phyloP scores from a whole-genome alignment of 2,113 vertebrate species.

The Zosterops japonicus region DNA sequence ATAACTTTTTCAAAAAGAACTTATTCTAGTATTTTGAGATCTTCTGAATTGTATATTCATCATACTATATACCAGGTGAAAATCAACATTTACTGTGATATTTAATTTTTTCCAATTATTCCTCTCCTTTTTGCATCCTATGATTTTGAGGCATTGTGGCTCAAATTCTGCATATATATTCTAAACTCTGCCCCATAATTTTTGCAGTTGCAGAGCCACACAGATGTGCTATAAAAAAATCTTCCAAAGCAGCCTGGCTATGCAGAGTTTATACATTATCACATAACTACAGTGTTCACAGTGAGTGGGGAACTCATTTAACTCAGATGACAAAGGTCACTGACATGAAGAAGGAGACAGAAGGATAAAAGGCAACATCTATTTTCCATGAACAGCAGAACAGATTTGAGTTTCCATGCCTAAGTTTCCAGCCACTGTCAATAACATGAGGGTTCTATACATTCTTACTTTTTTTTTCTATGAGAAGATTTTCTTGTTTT shows the following conservation, averaged over 20 bases:
- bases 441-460: too few relatives aligned
- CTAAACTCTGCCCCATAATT: neutral
- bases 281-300: neutral
- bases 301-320: neutral
- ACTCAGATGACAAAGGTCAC: neutral
- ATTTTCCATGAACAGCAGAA: neutral
- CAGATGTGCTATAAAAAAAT: neutral
- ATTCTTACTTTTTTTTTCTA: neutral
- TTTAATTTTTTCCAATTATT: neutral
- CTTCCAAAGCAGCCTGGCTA: neutral
- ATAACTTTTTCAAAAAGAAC: neutral
- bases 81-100: neutral
- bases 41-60: neutral
- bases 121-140: neutral
- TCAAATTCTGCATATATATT: neutral
- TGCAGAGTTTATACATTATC: neutral
- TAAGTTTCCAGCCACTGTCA: neutral
- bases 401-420: neutral
- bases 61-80: accelerated
- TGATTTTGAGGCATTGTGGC: neutral
- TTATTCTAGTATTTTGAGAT: neutral
- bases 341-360: neutral
- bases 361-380: neutral
- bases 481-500: neutral
- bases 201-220: neutral